phyloP scores from a whole-genome alignment of 2,888 invertebrate genomes.

The Mythimna albipuncta region DNA sequence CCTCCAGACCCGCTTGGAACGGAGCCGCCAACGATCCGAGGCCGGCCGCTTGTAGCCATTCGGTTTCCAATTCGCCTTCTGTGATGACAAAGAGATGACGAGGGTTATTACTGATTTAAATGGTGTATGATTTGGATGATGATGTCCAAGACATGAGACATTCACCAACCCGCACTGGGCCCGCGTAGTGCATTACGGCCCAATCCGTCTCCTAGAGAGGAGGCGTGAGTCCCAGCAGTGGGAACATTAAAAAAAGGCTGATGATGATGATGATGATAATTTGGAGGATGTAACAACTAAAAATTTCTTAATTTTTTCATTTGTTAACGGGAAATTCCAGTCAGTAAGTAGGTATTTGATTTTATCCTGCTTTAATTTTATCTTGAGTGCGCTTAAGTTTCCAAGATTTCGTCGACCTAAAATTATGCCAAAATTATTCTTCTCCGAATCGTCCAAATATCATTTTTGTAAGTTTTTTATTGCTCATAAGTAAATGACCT shows the following conservation, averaged over 20 bases:
- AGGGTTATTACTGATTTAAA: not conserved
- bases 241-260: too few relatives aligned
- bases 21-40: slow-evolving; percentile 93
- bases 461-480: slow-evolving; percentile 15
- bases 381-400: not conserved
- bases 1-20: slow-evolving; percentile 93
- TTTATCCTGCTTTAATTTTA: not conserved
- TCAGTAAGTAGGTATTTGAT: not conserved
- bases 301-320: rapidly evolving
- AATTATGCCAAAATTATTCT: not conserved
- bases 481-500: slow-evolving; percentile 1
- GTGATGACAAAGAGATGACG: slow-evolving; percentile 68
- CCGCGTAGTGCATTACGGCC: too few relatives aligned
- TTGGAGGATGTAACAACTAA: not conserved
- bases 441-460: not conserved
- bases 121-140: not conserved
- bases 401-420: not conserved
- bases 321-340: not conserved
- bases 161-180: too few relatives aligned
- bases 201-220: too few relatives aligned
- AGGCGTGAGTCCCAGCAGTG: too few relatives aligned
- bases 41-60: slow-evolving; percentile 94
- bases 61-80: slow-evolving; percentile 95
- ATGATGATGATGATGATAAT: too few relatives aligned
- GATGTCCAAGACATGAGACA: not conserved